Evolutionary conservation across 1,140 invertebrate species (phyloP).

Genomic region (fruit fly (Drosophila melanogaster)): DNA sequence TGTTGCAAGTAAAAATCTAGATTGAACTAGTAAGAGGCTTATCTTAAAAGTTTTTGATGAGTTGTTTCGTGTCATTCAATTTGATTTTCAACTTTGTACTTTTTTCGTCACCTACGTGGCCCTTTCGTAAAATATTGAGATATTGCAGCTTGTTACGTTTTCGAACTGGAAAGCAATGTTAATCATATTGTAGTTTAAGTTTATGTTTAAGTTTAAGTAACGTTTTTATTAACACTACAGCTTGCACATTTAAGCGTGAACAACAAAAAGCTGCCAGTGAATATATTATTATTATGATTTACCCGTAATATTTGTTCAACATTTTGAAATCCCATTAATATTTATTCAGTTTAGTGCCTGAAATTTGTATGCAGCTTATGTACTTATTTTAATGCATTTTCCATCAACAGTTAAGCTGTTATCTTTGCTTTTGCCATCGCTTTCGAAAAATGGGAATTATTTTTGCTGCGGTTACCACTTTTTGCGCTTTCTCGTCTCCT

Average conservation of each 20-base stretch:
- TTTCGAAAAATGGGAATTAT: slow-evolving; percentile 5
- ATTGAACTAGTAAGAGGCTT: background rate
- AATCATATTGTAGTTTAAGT: too few relatives aligned
- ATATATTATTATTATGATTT: background rate
- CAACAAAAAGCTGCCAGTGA: too few relatives aligned
- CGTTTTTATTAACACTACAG: too few relatives aligned
- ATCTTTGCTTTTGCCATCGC: background rate
- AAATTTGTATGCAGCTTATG: background rate
- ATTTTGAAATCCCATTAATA: background rate
- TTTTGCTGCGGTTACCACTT: slow-evolving; percentile 19
- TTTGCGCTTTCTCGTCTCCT: background rate
- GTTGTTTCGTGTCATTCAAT: background rate
- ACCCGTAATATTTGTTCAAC: background rate
- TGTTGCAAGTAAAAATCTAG: too few relatives aligned
- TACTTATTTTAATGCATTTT: background rate
- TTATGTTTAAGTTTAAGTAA: background rate
- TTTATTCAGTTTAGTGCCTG: background rate
- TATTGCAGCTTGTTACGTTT: too few relatives aligned
- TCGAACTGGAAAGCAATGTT: too few relatives aligned
- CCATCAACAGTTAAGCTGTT: background rate
- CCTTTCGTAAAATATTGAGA: background rate
- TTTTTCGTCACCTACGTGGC: slow-evolving; percentile 1
- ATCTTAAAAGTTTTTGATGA: background rate
- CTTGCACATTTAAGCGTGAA: too few relatives aligned
- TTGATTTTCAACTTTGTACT: background rate